phyloP scores from a whole-genome alignment of 2,888 invertebrate genomes.

The Acleris laterana region DNA sequence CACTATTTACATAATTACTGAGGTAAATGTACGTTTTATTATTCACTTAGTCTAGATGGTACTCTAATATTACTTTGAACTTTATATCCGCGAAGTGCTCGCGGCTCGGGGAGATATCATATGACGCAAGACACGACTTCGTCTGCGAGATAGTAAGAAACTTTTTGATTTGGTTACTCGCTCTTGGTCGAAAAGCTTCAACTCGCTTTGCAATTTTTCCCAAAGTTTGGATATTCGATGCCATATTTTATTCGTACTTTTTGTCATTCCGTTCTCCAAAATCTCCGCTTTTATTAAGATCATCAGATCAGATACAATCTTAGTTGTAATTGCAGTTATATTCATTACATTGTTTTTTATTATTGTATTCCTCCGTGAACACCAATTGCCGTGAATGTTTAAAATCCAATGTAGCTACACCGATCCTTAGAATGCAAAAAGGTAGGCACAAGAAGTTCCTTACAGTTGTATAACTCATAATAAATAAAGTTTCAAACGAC shows the following conservation, averaged over 20 bases:
- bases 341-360: background rate
- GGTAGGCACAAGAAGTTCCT: background rate
- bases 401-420: slow-evolving; percentile 1
- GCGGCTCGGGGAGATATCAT: background rate
- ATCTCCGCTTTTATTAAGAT: background rate
- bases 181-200: slow-evolving; percentile 9
- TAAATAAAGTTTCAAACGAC: background rate
- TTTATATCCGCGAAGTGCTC: background rate
- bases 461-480: background rate
- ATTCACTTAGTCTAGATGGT: too few species aligned
- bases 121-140: slow-evolving; percentile 14
- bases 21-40: too few species aligned
- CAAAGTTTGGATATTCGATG: slow-evolving; percentile 18
- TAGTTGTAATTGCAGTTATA: slow-evolving; percentile 9
- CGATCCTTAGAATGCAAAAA: background rate
- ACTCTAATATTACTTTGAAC: too few species aligned
- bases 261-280: slow-evolving; percentile 3
- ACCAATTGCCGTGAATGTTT: slow-evolving; percentile 13
- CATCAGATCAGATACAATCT: background rate
- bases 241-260: slow-evolving; percentile 15
- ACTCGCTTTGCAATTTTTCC: slow-evolving; percentile 21
- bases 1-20: too few species aligned
- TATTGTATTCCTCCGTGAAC: slow-evolving; percentile 4
- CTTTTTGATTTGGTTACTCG: slow-evolving; percentile 36
- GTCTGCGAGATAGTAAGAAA: slow-evolving; percentile 18